A percentile compares a stretch with the other conserved stretches of the same genome.
These are phyloP conservation scores for Gobionotothen gibberifrons DNA, from an alignment of 2,797 vertebrate species.

Conservation along the genomic window DNA sequence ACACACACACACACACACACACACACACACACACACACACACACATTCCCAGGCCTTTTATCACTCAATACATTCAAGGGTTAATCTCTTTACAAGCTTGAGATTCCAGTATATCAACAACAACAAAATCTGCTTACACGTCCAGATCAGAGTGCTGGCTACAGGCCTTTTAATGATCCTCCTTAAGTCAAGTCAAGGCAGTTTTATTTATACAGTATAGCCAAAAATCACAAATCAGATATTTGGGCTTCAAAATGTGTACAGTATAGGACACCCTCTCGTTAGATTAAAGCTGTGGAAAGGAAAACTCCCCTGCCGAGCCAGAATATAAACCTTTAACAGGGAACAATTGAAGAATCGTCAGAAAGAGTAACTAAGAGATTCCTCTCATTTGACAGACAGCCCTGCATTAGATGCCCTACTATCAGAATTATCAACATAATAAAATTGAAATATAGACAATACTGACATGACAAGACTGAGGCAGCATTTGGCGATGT, in stretches of 20 bases:
- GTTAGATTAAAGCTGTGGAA: too few species aligned
- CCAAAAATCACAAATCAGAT: neutral
- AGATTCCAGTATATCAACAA: conserved; percentile 22
- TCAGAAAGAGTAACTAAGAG: neutral
- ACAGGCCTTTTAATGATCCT: conserved; percentile 13
- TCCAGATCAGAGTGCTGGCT: conserved; percentile 19
- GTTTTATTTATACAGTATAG: neutral
- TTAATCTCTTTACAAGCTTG: conserved; percentile 15
- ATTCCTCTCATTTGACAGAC: neutral
- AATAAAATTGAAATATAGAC: neutral
- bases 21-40: conserved; percentile 19
- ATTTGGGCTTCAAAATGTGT: neutral
- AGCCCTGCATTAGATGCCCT: neutral
- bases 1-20: neutral
- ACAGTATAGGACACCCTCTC: neutral
- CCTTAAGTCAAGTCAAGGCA: neutral
- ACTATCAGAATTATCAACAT: neutral
- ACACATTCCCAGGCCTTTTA: conserved; percentile 37
- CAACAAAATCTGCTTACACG: conserved; percentile 3
- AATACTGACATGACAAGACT: neutral
- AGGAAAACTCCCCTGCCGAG: too few species aligned
- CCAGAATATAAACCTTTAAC: neutral
- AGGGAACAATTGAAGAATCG: neutral
- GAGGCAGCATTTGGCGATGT: neutral
- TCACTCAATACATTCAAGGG: conserved; percentile 14